These are phyloP conservation scores for Meiosimyza decipiens DNA, from an alignment of 2,888 invertebrate genomes.

Conservation along the genomic window DNA sequence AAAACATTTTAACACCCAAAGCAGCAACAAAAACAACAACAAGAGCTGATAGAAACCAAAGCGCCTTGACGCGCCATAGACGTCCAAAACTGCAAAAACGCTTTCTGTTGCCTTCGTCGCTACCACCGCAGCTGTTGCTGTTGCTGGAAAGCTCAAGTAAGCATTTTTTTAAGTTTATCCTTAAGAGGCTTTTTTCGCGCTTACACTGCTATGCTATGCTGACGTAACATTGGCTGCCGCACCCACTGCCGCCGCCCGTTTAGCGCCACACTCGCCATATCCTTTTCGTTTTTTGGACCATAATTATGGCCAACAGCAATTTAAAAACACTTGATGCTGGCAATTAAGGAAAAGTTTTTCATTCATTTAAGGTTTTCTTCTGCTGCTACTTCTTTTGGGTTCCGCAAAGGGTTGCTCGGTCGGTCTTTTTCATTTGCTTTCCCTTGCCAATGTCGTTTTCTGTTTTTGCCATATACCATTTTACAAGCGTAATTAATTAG, in stretches of 20 bases:
- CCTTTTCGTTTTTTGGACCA: slow-evolving; percentile 46
- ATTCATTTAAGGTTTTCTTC: slow-evolving; percentile 19
- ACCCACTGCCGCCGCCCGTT: neutral
- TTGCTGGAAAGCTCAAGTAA: neutral
- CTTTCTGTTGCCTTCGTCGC: neutral
- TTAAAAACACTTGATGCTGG: slow-evolving; percentile 60
- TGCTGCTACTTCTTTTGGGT: neutral
- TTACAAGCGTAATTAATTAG: slow-evolving; percentile 61
- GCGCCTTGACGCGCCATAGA: no score
- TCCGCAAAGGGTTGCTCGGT: no score
- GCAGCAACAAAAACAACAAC: no score
- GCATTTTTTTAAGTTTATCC: neutral
- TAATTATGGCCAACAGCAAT: slow-evolving; percentile 59
- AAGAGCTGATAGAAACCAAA: no score
- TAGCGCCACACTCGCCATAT: neutral
- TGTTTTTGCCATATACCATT: neutral
- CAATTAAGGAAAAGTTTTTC: slow-evolving; percentile 52
- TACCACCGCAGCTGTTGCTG: neutral
- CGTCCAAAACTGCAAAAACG: neutral
- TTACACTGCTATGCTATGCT: no score
- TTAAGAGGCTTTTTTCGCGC: neutral
- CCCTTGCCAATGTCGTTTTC: neutral
- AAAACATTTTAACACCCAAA: no score
- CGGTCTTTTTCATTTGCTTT: neutral
- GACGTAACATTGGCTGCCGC: neutral